Evolutionary conservation across 2,888 invertebrate species (phyloP).

Genomic region (Papilio gigon): DNA sequence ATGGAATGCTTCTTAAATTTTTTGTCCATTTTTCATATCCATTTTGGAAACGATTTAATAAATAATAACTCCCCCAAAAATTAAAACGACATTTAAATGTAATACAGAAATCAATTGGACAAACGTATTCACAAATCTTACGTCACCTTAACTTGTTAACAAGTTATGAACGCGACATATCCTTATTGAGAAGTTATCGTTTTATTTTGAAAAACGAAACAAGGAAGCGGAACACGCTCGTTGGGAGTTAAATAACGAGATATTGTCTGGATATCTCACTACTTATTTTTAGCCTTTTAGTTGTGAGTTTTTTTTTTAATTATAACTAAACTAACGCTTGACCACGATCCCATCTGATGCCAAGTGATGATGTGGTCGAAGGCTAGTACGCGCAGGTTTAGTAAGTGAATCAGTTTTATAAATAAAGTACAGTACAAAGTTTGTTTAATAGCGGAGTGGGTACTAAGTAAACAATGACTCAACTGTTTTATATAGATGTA

Average conservation of each 20-base stretch:
- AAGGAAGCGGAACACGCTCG: conserved; percentile 13
- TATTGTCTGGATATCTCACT: background rate
- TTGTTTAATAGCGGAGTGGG: background rate
- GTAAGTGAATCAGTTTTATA: background rate
- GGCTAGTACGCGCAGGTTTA: too few relatives aligned
- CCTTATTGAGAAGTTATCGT: background rate
- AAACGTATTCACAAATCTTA: background rate
- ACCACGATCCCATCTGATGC: too few relatives aligned
- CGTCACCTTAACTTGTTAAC: background rate
- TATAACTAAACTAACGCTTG: too few relatives aligned
- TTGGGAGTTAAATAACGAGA: background rate
- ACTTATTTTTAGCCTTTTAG: background rate
- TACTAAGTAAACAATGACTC: too few relatives aligned
- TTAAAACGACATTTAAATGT: background rate
- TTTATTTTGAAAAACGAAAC: conserved; percentile 10
- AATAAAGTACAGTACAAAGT: background rate
- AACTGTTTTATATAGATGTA: too few relatives aligned
- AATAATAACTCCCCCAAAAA: too few relatives aligned
- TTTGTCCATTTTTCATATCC: too few relatives aligned
- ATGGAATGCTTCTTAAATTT: too few relatives aligned
- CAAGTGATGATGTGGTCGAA: too few relatives aligned
- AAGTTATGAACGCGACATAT: background rate
- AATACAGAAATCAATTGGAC: background rate
- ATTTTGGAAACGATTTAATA: too few relatives aligned
- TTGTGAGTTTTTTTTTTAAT: too few relatives aligned